These are phyloP conservation scores for Dolichotis patagonum DNA, from an alignment of 2,113 vertebrate species.

Conservation along the genomic window DNA sequence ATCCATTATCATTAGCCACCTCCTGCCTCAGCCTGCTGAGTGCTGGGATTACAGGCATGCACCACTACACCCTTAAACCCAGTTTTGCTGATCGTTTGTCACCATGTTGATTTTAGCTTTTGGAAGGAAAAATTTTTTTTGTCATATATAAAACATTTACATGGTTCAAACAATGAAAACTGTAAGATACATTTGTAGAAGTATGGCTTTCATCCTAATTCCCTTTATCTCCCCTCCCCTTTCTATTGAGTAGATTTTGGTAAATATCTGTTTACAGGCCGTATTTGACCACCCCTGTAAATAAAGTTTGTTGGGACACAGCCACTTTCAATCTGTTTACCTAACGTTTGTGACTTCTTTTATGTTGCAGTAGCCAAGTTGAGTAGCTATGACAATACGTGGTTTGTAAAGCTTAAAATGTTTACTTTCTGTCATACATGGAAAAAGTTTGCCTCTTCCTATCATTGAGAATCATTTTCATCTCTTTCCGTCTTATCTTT, in stretches of 20 bases:
- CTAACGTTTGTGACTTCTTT: background rate
- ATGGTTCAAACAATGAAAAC: background rate
- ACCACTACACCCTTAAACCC: background rate
- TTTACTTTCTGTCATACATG: background rate
- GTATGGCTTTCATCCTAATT: background rate
- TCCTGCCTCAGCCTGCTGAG: background rate
- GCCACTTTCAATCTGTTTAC: background rate
- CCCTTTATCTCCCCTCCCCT: background rate
- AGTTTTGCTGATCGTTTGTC: background rate
- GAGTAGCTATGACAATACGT: background rate
- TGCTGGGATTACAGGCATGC: background rate
- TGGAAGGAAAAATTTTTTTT: background rate
- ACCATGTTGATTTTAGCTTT: background rate
- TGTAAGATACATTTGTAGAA: background rate
- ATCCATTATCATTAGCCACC: background rate
- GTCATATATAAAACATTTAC: background rate
- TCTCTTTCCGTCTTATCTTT: background rate
- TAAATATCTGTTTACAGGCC: background rate
- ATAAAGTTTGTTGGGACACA: slow-evolving; percentile 11
- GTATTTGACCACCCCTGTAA: background rate
- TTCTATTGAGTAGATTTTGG: background rate
- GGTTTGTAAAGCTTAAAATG: background rate
- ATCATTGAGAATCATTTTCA: background rate
- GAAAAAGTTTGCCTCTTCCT: background rate
- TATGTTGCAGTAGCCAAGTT: background rate